Conservation (phyloP, 2,113 vertebrate species). For the Oenanthe oenanthe region DNA sequence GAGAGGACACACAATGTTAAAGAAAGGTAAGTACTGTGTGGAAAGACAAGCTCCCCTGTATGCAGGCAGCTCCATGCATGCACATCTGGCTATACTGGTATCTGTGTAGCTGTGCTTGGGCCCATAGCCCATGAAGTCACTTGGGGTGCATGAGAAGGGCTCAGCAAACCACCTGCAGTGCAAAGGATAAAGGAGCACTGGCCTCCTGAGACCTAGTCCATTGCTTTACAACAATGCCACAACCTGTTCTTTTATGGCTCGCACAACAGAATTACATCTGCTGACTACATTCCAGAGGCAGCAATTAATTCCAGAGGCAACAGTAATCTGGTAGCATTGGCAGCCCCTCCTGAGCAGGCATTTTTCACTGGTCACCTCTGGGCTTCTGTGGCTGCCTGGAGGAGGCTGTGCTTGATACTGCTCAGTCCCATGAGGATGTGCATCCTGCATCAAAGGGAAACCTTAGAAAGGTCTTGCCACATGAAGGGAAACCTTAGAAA, state of each 20-base stretch:
- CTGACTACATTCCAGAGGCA: background rate
- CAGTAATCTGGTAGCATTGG: background rate
- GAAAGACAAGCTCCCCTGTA: background rate
- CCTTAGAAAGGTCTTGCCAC: background rate
- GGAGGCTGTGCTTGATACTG: background rate
- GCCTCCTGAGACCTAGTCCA: background rate
- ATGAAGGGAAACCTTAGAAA: background rate
- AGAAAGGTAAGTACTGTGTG: background rate
- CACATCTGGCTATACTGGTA: background rate
- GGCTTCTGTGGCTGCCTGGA: background rate
- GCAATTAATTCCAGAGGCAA: background rate
- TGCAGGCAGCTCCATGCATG: background rate
- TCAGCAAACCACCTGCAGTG: background rate
- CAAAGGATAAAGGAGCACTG: background rate
- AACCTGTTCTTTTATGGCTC: background rate
- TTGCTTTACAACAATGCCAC: background rate
- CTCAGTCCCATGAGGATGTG: accelerated
- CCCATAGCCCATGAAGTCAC: background rate
- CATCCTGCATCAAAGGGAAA: background rate
- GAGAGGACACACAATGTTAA: background rate
- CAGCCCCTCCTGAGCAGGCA: background rate
- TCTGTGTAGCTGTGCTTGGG: background rate
- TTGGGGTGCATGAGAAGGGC: background rate
- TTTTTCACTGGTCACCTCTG: background rate
- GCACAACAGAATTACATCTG: background rate